phyloP scores from a whole-genome alignment of 1,140 invertebrate genomes.

The Rhyacophila brunnea region DNA sequence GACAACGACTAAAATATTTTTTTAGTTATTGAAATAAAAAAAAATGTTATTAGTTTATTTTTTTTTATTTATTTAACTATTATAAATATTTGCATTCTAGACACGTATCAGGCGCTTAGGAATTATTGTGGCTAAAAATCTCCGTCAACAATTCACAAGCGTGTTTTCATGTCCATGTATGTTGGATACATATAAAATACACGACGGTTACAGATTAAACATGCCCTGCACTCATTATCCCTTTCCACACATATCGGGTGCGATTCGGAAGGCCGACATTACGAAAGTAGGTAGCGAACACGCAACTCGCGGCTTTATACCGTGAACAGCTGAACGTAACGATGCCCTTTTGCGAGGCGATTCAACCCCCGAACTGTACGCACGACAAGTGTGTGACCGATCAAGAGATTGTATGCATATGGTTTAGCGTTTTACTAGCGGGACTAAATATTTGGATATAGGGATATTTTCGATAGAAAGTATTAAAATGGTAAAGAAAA shows the following conservation, averaged over 20 bases:
- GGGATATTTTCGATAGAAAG: too few relatives aligned
- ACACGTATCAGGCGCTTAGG: too few relatives aligned
- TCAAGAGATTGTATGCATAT: constrained; percentile 24
- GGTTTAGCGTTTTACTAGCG: neutral
- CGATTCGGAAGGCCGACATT: constrained; percentile 10
- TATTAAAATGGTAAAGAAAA: too few relatives aligned
- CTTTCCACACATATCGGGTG: neutral
- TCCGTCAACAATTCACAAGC: neutral
- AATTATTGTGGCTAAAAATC: too few relatives aligned
- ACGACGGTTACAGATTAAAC: neutral
- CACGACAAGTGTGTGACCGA: constrained; percentile 18
- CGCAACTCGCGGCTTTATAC: constrained; percentile 15
- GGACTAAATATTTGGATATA: too few relatives aligned
- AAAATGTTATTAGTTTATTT: too few relatives aligned
- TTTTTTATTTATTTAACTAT: too few relatives aligned
- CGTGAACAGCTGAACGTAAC: constrained; percentile 34
- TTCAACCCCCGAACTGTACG: constrained; percentile 16
- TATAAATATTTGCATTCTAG: too few relatives aligned
- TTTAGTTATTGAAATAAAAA: too few relatives aligned
- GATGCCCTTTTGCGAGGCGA: constrained; percentile 34
- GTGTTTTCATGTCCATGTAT: neutral
- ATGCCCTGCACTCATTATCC: constrained; percentile 11
- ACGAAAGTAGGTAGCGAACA: too few relatives aligned
- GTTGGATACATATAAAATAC: neutral
- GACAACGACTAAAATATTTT: too few relatives aligned